phyloP scores from a whole-genome alignment of 2,797 vertebrate species.

The Eurystomus glaucurus region DNA sequence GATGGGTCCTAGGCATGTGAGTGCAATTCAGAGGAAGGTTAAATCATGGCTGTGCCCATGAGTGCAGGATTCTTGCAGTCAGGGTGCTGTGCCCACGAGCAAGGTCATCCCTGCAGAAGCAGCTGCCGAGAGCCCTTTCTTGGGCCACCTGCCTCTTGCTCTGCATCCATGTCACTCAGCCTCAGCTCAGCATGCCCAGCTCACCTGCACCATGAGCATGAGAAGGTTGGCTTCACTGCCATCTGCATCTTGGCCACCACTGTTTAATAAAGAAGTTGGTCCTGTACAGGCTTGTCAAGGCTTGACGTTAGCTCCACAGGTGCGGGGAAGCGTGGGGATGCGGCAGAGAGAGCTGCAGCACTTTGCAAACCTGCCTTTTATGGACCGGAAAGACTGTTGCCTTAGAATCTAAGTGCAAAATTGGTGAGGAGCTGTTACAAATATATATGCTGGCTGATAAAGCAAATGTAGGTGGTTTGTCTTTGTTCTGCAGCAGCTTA shows the following conservation, averaged over 20 bases:
- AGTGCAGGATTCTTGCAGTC: background rate
- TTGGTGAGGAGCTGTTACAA: background rate
- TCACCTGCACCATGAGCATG: accelerated
- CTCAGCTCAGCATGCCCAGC: background rate
- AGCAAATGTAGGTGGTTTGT: constrained; percentile 73
- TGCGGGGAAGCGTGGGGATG: background rate
- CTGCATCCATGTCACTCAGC: background rate
- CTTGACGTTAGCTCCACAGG: background rate
- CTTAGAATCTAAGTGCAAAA: background rate
- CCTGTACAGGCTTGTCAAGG: background rate
- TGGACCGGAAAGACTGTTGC: background rate
- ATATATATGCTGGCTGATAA: background rate
- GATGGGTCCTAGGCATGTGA: accelerated
- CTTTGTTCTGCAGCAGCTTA: constrained; percentile 76
- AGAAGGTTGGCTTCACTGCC: background rate
- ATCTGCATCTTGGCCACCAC: background rate
- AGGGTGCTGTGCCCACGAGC: background rate
- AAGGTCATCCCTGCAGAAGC: background rate
- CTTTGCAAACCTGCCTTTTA: background rate
- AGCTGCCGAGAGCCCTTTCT: background rate
- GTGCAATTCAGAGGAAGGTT: background rate
- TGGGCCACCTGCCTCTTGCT: background rate
- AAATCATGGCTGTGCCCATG: background rate
- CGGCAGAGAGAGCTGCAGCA: background rate
- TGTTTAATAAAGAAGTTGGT: background rate